These are phyloP conservation scores for Martes martes DNA, from an alignment of 2,113 vertebrate species.

Conservation along the genomic window DNA sequence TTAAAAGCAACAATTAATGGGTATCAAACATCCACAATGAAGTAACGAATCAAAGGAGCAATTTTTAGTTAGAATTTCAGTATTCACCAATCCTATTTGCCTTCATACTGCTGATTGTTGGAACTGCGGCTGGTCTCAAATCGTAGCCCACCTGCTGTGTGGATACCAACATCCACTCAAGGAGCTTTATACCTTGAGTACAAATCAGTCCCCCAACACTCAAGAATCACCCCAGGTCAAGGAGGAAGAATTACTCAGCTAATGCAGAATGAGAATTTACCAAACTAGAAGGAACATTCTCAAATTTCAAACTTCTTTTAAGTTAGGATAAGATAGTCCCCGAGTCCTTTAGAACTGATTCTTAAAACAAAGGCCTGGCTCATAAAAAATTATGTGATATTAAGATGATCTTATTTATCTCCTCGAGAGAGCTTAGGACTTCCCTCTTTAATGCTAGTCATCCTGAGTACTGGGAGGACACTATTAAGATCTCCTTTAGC, in stretches of 20 bases:
- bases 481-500: neutral
- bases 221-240: neutral
- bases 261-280: neutral
- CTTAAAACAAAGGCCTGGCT: slow-evolving; percentile 30
- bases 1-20: neutral
- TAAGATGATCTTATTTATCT: neutral
- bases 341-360: slow-evolving; percentile 24
- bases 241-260: neutral
- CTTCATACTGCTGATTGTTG: neutral
- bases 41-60: neutral
- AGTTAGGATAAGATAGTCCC: neutral
- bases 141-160: neutral
- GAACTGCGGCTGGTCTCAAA: neutral
- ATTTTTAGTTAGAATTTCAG: neutral
- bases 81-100: neutral
- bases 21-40: neutral
- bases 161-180: neutral
- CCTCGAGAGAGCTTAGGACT: neutral
- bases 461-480: neutral
- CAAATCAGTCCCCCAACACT: neutral
- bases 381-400: slow-evolving; percentile 33
- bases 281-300: neutral
- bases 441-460: neutral
- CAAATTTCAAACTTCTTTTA: slow-evolving; percentile 27
- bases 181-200: neutral